Percentiles rank a stretch among this genome's conserved stretches.
phyloP scores from a whole-genome alignment of 2,113 vertebrate genomes.

The Proterorhinus semilunaris region DNA sequence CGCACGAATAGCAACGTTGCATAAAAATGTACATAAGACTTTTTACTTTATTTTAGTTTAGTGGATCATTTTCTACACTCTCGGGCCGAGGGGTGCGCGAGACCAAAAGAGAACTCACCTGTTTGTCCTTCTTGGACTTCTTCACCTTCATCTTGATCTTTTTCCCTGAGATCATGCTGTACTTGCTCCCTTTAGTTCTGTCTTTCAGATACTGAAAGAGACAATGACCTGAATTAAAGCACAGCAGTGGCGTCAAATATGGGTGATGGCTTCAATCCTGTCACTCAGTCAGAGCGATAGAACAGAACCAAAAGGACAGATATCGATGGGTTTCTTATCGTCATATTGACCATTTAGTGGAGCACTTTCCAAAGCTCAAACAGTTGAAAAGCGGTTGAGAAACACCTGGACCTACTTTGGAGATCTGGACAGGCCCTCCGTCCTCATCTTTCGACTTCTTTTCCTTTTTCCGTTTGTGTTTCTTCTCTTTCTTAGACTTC shows the following conservation, averaged over 20 bases:
- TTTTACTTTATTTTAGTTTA: too few relatives aligned
- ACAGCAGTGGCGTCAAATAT: background rate
- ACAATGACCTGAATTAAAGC: background rate
- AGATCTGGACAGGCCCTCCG: constrained; percentile 84
- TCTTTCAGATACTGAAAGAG: constrained; percentile 84
- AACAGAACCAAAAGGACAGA: too few relatives aligned
- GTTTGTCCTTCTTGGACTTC: constrained; percentile 90
- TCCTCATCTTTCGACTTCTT: constrained; percentile 82
- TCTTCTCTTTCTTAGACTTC: constrained; percentile 87
- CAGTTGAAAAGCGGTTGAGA: background rate
- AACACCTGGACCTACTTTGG: constrained; percentile 70
- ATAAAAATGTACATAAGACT: too few relatives aligned
- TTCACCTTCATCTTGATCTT: constrained; percentile 95
- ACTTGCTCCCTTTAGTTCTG: constrained; percentile 83
- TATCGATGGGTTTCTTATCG: too few relatives aligned
- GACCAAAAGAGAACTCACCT: constrained; percentile 67
- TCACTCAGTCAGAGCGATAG: too few relatives aligned
- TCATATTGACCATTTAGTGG: too few relatives aligned
- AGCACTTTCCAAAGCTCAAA: too few relatives aligned
- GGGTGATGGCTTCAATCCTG: too few relatives aligned
- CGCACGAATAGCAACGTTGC: too few relatives aligned
- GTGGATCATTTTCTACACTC: too few relatives aligned
- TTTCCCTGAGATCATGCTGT: constrained; percentile 92
- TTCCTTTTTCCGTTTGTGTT: constrained; percentile 84
- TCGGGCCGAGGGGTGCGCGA: too few relatives aligned